Evolutionary conservation across 2,113 vertebrate genomes (phyloP), one percentile per base, ranked within the genome.

Genomic region (Turnix velox): DNA sequence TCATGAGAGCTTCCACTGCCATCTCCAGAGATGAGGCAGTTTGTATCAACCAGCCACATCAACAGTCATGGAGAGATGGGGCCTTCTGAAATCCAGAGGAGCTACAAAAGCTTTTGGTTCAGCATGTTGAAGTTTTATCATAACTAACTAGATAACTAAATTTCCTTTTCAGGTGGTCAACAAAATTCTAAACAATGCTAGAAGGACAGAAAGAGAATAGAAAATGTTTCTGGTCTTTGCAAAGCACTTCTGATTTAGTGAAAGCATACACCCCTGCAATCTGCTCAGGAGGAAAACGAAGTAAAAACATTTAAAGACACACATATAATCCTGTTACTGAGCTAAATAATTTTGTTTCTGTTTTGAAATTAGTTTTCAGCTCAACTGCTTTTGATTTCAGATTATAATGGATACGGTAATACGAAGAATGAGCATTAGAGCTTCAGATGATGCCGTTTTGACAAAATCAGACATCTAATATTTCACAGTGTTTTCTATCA

Each of bases 401-500:
- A 62, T 82, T 80, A 59, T 69, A 86, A 46, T 20, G n/a, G 39
- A 85, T 83, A 87, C 33, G 82, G 57, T 37, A 76, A 82, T 33
- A 89, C 3, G 43, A 51, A 43, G 61, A 85, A 72, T 55, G 59
- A 66, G 76, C 92, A 96, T 83, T 59, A 73, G 72, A 84, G 55
- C 51, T 76, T 67, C 12, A 54, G 24, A 94, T 37, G 30, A 77
- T 51, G 51, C 4, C 82, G 76, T 88, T 94, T 85, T 90, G 88
- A 92, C 82, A 93, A 88, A 95, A 91, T 91, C 92, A 94, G 71
- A 74, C 46, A 30, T 79, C 28, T 58, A 74, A 77, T 89, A 74
- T 85, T 87, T 76, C n/a, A 74, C 49, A 93, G 67, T 19, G 37
- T 76, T 76, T 85, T 78, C 62, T 72, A 45, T 82, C 6, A 1